Base-by-base conservation (phyloP, 2,113 vertebrate species). In the Lepisosteus osseus region DNA sequence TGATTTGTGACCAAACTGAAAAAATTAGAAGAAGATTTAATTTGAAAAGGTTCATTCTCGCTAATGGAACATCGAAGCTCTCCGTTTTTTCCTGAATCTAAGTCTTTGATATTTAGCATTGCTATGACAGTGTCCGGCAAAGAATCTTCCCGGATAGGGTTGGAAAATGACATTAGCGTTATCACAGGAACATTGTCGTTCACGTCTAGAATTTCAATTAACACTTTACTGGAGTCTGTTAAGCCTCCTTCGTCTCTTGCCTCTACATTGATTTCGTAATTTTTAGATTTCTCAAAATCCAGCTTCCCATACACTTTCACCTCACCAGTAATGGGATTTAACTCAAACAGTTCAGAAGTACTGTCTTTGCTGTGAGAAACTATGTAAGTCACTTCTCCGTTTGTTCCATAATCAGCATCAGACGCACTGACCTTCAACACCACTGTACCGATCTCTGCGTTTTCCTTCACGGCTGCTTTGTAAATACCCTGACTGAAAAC, bases 181-280 rank as follows among this genome's bases (percentile, higher is more conserved):
- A 88, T 68, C 2, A 75, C 1, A 0, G 87, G 87, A 0, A 56
- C 75, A 29, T 88, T 88, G 66, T 88, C 87, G 65, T 88, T 86
- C 0, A 84, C 61, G 40, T 88, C 86, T 67, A 59, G 71, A 0
- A 88, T 57, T 42, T 88, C 82, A 0, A 88, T 74, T 0, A 84
- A 73, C 3, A 86, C 44, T 62, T 80, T 77, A 71, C 73, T 63
- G 0, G 62, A 67, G 12, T 77, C 76, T 0, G 70, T 61, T 1
- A 56, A 56, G 11, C 70, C 67, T 0, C 73, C 76, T 3, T 70
- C 29, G 44, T 80, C 75, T n/a, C 45, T 63, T 0, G 76, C 74
- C 56, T 76, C 41, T 1, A 76, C 47, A 40, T 69, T 6, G 14
- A 79, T 51, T 57, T 80, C 51, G 40, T 70, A 80, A 43, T 71